Conservation (phyloP, 2,797 vertebrate genomes). For the Poeciliopsis turneri region DNA sequence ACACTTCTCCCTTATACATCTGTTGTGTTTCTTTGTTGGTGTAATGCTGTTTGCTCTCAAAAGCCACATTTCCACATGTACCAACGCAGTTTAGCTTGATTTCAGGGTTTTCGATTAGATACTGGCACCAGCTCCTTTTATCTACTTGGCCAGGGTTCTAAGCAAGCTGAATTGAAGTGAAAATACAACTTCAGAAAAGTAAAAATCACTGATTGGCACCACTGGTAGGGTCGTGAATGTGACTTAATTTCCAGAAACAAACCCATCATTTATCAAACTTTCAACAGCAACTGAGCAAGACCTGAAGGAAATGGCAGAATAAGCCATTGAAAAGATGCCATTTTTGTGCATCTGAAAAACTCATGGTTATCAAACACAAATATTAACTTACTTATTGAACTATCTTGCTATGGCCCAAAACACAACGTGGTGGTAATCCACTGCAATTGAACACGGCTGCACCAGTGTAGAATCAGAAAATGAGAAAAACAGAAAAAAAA, state of each 20-base stretch:
- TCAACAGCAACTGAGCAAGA: background rate
- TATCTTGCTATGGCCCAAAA: background rate
- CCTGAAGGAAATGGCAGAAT: background rate
- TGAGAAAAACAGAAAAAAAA: background rate
- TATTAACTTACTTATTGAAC: background rate
- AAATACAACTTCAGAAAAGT: background rate
- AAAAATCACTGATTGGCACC: background rate
- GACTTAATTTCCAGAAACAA: background rate
- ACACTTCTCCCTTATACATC: background rate
- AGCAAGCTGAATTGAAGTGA: background rate
- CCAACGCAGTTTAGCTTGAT: background rate
- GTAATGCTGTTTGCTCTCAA: background rate
- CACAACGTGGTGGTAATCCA: background rate
- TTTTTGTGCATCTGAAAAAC: background rate
- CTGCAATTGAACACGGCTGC: background rate
- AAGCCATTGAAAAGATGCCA: background rate
- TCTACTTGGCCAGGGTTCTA: background rate
- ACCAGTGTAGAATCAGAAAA: conserved; percentile 6
- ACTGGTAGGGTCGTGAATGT: background rate
- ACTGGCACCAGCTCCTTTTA: background rate
- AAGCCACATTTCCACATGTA: background rate
- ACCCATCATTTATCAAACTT: background rate
- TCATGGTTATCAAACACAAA: background rate
- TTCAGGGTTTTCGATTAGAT: background rate
- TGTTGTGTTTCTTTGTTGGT: background rate